Percentiles rank a stretch among this genome's conserved stretches.
Conservation (phyloP, 2,113 vertebrate species). For the Pachyramphus minor region DNA sequence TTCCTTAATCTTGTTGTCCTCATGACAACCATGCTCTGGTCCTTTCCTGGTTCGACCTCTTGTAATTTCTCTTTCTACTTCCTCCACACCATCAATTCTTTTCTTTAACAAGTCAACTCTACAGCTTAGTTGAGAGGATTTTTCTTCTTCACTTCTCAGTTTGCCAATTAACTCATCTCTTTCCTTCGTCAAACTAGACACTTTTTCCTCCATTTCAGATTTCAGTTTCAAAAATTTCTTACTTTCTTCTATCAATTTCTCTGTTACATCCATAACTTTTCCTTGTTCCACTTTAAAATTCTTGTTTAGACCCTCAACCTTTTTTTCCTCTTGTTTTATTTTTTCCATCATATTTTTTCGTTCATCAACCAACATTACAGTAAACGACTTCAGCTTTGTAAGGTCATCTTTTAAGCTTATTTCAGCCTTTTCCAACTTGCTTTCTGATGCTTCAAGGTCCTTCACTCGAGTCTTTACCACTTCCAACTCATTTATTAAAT, state of each 20-base stretch:
- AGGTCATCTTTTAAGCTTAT: slow-evolving; percentile 88
- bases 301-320: slow-evolving; percentile 81
- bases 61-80: slow-evolving; percentile 76
- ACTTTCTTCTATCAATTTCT: slow-evolving; percentile 96
- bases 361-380: slow-evolving; percentile 90
- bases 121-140: slow-evolving; percentile 76
- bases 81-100: slow-evolving; percentile 81
- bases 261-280: slow-evolving; percentile 93
- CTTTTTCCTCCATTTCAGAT: slow-evolving; percentile 89
- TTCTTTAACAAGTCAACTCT: slow-evolving; percentile 81
- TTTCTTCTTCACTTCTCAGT: slow-evolving; percentile 85
- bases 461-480: slow-evolving; percentile 82
- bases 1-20: slow-evolving; percentile 87
- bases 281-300: slow-evolving; percentile 87
- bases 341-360: slow-evolving; percentile 90
- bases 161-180: slow-evolving; percentile 81
- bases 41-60: slow-evolving; percentile 72
- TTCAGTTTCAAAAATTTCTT: slow-evolving; percentile 92
- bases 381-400: slow-evolving; percentile 92
- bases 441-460: slow-evolving; percentile 85
- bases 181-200: slow-evolving; percentile 80
- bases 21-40: slow-evolving; percentile 69
- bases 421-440: slow-evolving; percentile 83
- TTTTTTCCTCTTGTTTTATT: slow-evolving; percentile 89
- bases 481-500: slow-evolving; percentile 85